A percentile compares a stretch with the other conserved stretches of the same genome.
Conservation (phyloP, 64 coral and sea anemone species). For the Platygyra sinensis region DNA sequence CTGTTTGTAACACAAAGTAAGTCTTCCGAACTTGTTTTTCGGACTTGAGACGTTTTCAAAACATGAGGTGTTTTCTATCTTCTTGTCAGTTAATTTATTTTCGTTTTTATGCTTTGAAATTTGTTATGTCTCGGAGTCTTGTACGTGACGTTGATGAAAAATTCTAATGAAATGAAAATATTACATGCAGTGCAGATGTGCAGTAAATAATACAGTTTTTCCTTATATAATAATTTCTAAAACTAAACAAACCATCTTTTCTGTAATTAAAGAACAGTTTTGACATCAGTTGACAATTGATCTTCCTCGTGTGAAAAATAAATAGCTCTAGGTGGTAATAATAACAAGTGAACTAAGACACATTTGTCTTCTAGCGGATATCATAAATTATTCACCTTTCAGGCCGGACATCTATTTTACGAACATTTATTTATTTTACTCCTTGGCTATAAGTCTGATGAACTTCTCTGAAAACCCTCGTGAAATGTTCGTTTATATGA, state of each 20-base stretch:
- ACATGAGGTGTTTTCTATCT: too few species aligned
- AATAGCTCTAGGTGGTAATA: not conserved
- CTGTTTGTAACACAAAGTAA: too few species aligned
- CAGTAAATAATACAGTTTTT: too few species aligned
- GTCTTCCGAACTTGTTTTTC: too few species aligned
- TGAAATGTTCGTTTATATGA: too few species aligned
- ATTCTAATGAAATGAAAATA: too few species aligned
- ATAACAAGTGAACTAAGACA: not conserved
- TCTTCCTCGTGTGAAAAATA: not conserved
- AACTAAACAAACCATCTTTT: not conserved
- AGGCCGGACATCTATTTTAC: not conserved
- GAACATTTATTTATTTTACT: not conserved
- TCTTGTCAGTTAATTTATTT: too few species aligned
- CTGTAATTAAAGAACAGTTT: not conserved
- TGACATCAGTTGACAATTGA: not conserved
- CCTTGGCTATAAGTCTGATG: not conserved
- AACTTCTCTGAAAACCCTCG: not conserved
- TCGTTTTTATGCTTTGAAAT: too few species aligned
- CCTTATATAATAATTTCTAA: not conserved
- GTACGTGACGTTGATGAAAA: too few species aligned
- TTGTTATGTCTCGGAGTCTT: too few species aligned
- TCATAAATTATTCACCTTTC: not conserved
- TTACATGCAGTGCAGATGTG: too few species aligned
- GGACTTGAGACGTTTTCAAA: too few species aligned
- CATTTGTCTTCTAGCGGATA: not conserved